phyloP scores from a whole-genome alignment of 2,113 vertebrate species.

The Chloropsis hardwickii region DNA sequence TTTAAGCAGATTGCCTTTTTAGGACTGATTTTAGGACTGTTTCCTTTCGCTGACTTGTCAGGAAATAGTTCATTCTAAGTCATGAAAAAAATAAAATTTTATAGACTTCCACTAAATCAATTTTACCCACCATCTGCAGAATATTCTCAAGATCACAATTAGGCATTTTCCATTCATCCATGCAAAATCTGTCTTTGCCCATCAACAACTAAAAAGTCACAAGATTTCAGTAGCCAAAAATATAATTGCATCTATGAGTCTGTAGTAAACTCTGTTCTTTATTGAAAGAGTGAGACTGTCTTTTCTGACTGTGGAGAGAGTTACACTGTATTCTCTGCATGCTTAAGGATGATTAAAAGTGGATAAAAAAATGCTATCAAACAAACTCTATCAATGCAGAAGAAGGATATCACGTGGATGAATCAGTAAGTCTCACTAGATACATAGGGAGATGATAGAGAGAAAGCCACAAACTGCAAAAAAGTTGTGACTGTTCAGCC shows the following conservation, averaged over 20 bases:
- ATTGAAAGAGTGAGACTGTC: neutral
- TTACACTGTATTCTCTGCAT: neutral
- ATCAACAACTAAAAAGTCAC: constrained; percentile 34
- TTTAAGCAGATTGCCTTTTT: neutral
- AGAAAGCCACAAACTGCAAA: neutral
- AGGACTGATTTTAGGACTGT: neutral
- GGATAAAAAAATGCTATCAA: constrained; percentile 14
- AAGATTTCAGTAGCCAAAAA: constrained; percentile 42
- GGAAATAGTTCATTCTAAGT: neutral
- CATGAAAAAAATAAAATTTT: neutral
- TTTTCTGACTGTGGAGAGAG: neutral
- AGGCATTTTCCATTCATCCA: neutral
- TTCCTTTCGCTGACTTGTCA: neutral
- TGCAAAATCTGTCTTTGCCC: neutral
- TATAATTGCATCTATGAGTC: constrained; percentile 14
- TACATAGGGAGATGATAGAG: constrained; percentile 13
- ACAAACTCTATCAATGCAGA: constrained; percentile 41
- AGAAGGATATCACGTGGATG: neutral
- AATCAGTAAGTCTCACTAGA: constrained; percentile 45
- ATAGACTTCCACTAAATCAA: neutral
- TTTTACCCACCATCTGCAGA: neutral
- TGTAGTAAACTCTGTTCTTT: constrained; percentile 29
- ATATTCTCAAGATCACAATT: neutral
- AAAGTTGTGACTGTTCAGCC: neutral
- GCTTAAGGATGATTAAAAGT: constrained; percentile 12